These are phyloP conservation scores for Ia io DNA, from an alignment of 2,113 vertebrate genomes.

Conservation along the genomic window DNA sequence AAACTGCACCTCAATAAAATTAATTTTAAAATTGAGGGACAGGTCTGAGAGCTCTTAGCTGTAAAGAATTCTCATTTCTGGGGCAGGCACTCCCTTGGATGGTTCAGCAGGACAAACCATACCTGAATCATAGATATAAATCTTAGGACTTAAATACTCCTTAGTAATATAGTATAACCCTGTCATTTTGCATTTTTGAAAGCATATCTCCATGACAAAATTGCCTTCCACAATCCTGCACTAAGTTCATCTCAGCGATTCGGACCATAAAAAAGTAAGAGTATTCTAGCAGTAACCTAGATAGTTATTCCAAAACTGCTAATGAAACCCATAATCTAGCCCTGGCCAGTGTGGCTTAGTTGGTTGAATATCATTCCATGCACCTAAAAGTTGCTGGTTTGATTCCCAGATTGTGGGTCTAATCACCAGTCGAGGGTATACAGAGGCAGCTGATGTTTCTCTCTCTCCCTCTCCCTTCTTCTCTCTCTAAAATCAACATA, in stretches of 20 bases:
- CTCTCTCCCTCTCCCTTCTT: neutral
- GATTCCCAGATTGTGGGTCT: neutral
- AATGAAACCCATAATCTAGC: neutral
- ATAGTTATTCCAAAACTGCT: neutral
- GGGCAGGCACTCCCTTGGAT: neutral
- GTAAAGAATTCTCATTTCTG: neutral
- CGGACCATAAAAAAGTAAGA: neutral
- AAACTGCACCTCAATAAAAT: neutral
- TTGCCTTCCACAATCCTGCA: neutral
- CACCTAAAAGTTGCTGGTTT: neutral
- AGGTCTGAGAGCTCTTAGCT: neutral
- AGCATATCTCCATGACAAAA: neutral
- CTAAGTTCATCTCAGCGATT: neutral
- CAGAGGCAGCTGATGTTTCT: neutral
- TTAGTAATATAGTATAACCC: neutral
- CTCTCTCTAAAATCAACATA: neutral
- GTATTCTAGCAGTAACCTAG: neutral
- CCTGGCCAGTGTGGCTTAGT: neutral
- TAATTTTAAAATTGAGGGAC: neutral
- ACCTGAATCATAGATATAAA: neutral
- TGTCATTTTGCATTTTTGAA: neutral
- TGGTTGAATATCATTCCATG: neutral
- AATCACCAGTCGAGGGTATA: neutral
- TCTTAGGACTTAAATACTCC: neutral
- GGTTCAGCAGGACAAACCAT: neutral